phyloP scores from a whole-genome alignment of 2,797 vertebrate species.

The Salmo trutta region DNA sequence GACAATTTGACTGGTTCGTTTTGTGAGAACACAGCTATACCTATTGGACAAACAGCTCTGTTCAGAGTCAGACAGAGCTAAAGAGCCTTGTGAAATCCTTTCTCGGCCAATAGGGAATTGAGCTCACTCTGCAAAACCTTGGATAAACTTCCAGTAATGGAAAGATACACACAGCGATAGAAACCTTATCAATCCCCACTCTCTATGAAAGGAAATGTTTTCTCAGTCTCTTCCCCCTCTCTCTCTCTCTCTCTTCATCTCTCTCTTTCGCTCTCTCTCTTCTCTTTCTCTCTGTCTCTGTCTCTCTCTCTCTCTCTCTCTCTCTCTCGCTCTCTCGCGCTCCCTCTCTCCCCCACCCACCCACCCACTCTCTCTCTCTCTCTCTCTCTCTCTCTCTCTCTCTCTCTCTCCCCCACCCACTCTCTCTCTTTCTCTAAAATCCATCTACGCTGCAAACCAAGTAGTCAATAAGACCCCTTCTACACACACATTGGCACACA shows the following conservation, averaged over 20 bases:
- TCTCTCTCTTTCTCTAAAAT: not conserved
- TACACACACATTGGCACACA: not conserved
- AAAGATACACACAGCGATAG: not conserved
- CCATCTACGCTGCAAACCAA: not conserved
- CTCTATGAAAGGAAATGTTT: not conserved
- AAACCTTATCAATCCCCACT: not conserved
- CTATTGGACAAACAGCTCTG: not conserved
- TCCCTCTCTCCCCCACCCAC: no score
- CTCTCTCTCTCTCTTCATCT: no score
- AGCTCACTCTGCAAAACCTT: conserved; percentile 4
- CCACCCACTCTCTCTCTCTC: no score
- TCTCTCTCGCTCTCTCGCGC: no score
- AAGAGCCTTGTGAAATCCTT: not conserved
- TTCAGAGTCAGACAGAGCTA: not conserved
- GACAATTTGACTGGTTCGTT: not conserved
- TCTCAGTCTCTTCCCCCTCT: no score
- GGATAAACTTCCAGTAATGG: conserved; percentile 9
- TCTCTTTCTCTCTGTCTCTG: no score
- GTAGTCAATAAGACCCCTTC: not conserved
- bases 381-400: no score
- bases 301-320: no score
- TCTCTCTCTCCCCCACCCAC: no score
- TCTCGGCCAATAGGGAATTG: not conserved
- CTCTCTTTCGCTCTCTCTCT: no score
- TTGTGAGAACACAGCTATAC: not conserved